Base-by-base conservation (phyloP, 35 echinoderm and acorn worm species). In the Apostichopus parvimensis region DNA sequence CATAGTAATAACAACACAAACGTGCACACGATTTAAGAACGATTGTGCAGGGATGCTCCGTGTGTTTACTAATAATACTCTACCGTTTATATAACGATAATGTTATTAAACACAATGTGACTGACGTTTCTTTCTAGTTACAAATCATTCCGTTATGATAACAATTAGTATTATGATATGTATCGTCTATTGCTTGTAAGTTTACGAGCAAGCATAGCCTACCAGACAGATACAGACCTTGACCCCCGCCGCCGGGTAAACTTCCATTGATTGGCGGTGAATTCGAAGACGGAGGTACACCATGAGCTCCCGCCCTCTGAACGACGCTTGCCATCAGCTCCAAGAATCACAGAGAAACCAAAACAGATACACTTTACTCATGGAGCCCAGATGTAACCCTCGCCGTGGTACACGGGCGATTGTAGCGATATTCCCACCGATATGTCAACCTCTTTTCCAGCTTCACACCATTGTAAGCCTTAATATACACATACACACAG, bases 171-270 rank as follows among this genome's bases (percentile, higher is more conserved):
- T 61, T 61, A 12, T 61, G 58, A 8, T 61, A 61, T 61, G 58
- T 61, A 61, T 61, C 58, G 58, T 61, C 58, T 61, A 61, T 12
- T 61, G 7, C 8, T 9, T 61, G 58, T 9, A 9, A 61, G 20
- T 68, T 75, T 75, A 75, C 71, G n/a, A 22, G 15, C 71, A 75
- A 22, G 12, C 81, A 45, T 84, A 59, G 54, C n/a, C 81, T 24
- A 59, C 81, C 57, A 84, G 81, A 84, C 81, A 84, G 53, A 84
- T 88, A 88, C 86, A 88, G 86, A 88, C 86, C 86, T 88, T 88
- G 86, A 88, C 86, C 86, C 86, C 45, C 86, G 86, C 60, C 64
- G 86, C 57, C 45, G 57, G 86, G 61, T 88, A 88, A 66, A 53
- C 86, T 75, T 88, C 61, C 86, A 75, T 75, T 88, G 61, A 88